Base-by-base conservation (phyloP, 2,113 vertebrate genomes). In the Cebidichthys violaceus region DNA sequence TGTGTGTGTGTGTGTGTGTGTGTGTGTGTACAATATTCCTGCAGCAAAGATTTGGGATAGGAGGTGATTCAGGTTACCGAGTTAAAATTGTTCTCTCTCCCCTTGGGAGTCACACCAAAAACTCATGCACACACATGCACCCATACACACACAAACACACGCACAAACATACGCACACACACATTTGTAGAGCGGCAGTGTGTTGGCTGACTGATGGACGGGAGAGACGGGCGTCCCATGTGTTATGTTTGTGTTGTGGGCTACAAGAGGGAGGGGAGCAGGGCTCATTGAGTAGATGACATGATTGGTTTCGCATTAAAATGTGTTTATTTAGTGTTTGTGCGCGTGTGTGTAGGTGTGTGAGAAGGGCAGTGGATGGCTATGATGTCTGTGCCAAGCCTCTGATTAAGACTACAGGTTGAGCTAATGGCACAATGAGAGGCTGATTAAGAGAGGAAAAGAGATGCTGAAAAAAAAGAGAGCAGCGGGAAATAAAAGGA, bases 31-130 rank as follows among this genome's bases (percentile, higher is more conserved):
- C 82, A 88, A 89, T 91, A 85, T 90, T 86, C 72, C 82, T 81
- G 74, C 70, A 62, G 72, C 37, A 39, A 87, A 83, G 92, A 62
- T 90, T 95, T 82, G 89, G 96, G 96, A 96, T 95, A 95, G 92
- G 91, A 93, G 95, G 96, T 96, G 96, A 97, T 96, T 96, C 94
- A 92, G 95, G 94, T 95, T 94, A 92, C 94, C 89, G 92, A 95
- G 96, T 95, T 94, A 83, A 95, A 90, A 95, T 94, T 74, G 39
- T 69, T 79, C 64, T 61, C 33, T 70, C 33, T 79, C 73, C 86
- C 84, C 65, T 81, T 1, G 77, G 93, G 94, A 96, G 90, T 91
- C 92, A 95, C 77, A 65, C 33, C 45, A 79, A 60, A 81, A 80
- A 62, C n/a, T 7, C 47, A 68, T 9, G 24, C 59, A 60, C 70